Conservation (phyloP, 1,140 invertebrate species). For the Zaprionus africanus region DNA sequence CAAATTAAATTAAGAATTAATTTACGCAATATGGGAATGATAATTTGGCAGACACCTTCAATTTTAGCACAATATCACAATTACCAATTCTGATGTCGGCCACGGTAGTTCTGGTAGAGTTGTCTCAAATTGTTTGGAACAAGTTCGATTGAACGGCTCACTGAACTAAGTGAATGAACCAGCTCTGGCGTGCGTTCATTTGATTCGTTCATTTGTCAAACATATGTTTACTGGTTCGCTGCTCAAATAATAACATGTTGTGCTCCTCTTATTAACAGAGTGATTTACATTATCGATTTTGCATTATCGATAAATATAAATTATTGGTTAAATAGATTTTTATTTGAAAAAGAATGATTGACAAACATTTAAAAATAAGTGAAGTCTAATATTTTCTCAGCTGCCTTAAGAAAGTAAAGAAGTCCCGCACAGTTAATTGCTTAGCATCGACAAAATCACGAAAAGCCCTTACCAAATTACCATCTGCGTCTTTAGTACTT, state of each 20-base stretch:
- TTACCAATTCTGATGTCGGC: conserved; percentile 46
- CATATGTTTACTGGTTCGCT: conserved; percentile 9
- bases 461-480: conserved; percentile 1
- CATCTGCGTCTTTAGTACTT: neutral
- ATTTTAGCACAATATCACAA: conserved; percentile 39
- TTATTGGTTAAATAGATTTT: neutral
- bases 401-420: conserved; percentile 4
- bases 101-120: conserved; percentile 37
- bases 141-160: conserved; percentile 26
- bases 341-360: neutral
- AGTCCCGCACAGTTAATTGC: neutral
- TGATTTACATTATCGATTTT: neutral
- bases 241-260: neutral
- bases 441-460: conserved; percentile 4
- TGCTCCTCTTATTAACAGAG: conserved; percentile 1
- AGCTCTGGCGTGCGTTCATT: neutral
- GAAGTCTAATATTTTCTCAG: conserved; percentile 8
- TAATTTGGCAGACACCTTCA: conserved; percentile 22
- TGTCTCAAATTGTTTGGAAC: conserved; percentile 14
- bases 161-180: conserved; percentile 6
- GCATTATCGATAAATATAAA: neutral
- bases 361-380: neutral
- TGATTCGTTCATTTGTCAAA: conserved; percentile 1
- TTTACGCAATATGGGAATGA: neutral
- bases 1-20: neutral